Percentiles rank a stretch among this genome's conserved stretches.
Evolutionary conservation across 2,797 vertebrate species (phyloP).

Genomic region (Tadarida brasiliensis): DNA sequence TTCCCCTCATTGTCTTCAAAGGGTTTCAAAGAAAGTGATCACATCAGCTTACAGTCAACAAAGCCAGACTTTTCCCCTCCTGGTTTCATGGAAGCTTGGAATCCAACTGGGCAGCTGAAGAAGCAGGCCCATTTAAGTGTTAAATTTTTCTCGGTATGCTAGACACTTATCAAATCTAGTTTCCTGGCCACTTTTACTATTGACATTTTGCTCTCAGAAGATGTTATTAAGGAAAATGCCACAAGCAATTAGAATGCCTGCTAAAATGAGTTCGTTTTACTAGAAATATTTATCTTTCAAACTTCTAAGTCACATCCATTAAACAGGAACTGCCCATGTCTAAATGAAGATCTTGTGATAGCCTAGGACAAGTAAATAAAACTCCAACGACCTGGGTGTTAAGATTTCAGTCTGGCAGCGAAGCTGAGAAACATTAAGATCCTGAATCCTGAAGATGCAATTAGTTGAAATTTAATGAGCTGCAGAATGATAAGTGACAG

Average conservation of each 20-base stretch:
- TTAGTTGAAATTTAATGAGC: conserved; percentile 89
- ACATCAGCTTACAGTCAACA: not conserved
- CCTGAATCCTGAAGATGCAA: conserved; percentile 85
- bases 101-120: not conserved
- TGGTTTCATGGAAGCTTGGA: not conserved
- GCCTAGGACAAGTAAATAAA: conserved; percentile 69
- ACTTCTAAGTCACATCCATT: conserved; percentile 66
- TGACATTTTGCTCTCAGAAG: conserved; percentile 27
- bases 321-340: conserved; percentile 50
- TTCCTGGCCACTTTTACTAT: not conserved
- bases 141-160: not conserved
- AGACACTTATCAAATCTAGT: not conserved
- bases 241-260: conserved; percentile 33
- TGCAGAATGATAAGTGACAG: conserved; percentile 89
- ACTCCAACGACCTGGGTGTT: conserved; percentile 70
- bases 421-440: conserved; percentile 81
- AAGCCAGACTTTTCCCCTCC: not conserved
- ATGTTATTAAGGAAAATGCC: conserved; percentile 63
- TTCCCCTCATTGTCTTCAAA: conserved; percentile 2
- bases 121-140: not conserved
- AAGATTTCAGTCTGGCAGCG: conserved; percentile 76
- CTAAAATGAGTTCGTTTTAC: conserved; percentile 37
- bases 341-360: conserved; percentile 60
- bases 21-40: not conserved
- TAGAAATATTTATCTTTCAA: conserved; percentile 69